Percentiles rank a stretch among this genome's conserved stretches.
phyloP scores from a whole-genome alignment of 2,797 vertebrate genomes.

The Micromesistius poutassou region DNA sequence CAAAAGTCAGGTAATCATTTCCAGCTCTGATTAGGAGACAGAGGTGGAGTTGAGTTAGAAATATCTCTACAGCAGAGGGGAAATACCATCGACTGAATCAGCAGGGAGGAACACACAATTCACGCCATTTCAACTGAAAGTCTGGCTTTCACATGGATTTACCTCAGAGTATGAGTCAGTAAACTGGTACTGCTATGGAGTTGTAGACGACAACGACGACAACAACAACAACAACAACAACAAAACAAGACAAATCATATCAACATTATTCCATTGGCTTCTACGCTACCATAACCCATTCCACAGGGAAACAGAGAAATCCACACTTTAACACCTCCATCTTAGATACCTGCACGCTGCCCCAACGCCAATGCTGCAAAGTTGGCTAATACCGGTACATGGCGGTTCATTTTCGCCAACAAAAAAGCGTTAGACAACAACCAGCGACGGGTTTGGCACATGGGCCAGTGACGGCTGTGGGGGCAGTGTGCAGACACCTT shows the following conservation, averaged over 20 bases:
- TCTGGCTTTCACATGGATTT: slow-evolving; percentile 77
- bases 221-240: slow-evolving; percentile 14
- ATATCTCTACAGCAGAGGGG: not conserved
- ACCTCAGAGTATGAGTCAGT: slow-evolving; percentile 96
- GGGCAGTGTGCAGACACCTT: not conserved
- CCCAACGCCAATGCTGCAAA: not conserved
- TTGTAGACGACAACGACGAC: slow-evolving; percentile 77
- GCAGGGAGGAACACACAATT: slow-evolving; percentile 70
- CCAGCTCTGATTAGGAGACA: not conserved
- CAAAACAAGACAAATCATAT: not conserved
- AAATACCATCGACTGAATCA: slow-evolving; percentile 65
- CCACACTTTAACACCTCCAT: slow-evolving; percentile 14
- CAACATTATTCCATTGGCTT: not conserved
- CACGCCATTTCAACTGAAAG: slow-evolving; percentile 75
- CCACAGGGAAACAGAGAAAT: not conserved
- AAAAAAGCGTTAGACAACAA: not conserved
- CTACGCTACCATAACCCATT: not conserved
- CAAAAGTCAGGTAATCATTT: not conserved
- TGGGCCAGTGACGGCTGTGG: not conserved
- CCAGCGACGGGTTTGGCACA: not conserved
- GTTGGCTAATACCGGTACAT: not conserved
- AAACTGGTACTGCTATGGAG: slow-evolving; percentile 98
- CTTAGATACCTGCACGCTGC: slow-evolving; percentile 1
- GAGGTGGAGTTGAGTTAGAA: not conserved
- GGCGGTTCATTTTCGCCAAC: not conserved